Base-by-base conservation (phyloP, 2,113 vertebrate species). In the Polypterus senegalus region DNA sequence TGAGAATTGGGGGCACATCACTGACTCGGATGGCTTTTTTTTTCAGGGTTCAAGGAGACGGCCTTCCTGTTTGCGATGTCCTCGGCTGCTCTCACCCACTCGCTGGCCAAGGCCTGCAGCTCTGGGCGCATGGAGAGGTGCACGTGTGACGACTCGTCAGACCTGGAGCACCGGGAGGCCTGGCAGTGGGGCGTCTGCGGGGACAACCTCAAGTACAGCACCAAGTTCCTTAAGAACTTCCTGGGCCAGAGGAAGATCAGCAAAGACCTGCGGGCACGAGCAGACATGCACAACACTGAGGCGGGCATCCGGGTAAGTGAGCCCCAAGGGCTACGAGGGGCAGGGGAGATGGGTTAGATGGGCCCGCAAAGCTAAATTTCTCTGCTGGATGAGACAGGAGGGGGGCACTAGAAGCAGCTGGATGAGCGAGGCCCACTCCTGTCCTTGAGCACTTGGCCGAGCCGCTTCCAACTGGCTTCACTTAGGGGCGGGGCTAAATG, bases 161-260 rank as follows among this genome's bases (percentile, higher is more conserved):
- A 89, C 11, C 87, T 99, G 75, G 89, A 97, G 79, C 94, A 97
- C 70, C 84, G 91, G 46, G 91, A 94, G 67, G 94, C 96, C 5
- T 99, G 96, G 96, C 95, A 98, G 69, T 99, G 96, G 96, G 96
- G 96, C 0, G 88, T 97, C 60, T 98, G 96, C 0, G 96, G 96
- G 0, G 96, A 99, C 86, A 99, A 99, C 80, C 88, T 99, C 71
- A 94, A 94, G 66, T 97, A 98, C 66, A 98, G 94, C 84, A 94
- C 92, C 76, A 95, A 89, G 77, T 97, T 97, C 69, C 87, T 97
- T 66, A 94, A 92, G 65, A 93, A 92, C 69, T 99, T 99, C 75
- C 76, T 98, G 61, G 92, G 93, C 45, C 91, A 94, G 65, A 97
- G 91, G 79, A 88, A 83, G 77, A 89, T 89, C 63, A 92, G 89